Base-by-base conservation (phyloP, 2,888 invertebrate genomes). In the Xylophagus ater region DNA sequence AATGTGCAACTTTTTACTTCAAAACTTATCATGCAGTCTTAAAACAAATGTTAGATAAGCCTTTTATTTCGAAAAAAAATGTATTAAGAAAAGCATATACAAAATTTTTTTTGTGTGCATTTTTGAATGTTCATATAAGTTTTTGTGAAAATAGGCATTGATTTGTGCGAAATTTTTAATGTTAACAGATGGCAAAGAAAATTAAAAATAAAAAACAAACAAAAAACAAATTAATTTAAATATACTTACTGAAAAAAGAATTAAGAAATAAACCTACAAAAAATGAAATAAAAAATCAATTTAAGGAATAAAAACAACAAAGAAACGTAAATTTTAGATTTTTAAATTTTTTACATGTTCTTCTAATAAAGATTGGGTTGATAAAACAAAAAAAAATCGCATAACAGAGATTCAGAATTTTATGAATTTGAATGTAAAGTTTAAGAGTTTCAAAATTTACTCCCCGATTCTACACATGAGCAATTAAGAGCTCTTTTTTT, bases 241-340 rank as follows among this genome's bases (percentile, higher is more conserved):
- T 46, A 43, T 44, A 49, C 49, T 55, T 54, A 51, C 52, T 53
- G 51, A 51, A 53, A 46, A 42, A 51, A 50, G 57, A 55, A 58
- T 60, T 61, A 62, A 59, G 60, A 59, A 62, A 62, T 61, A 63
- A 55, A 63, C 62, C 62, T 63, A 63, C 62, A 59, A 63, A 63
- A 56, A 62, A 62, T 53, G 55, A 58, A 61, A 46, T 47, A 42
- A 43, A 44, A 48, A 47, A 47, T 48, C 45, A 51, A 47, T 48
- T 46, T 47, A 45, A 43, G 46, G 46, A 42, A 47, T 40, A 47
- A 46, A 31, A 51, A 48, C 42, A 47, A 49, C 47, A 45, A 47
- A 42, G 32, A 37, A 47, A 46, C 29, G 40, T 34, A 37, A 37
- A 32, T 43, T 40, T 44, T 43, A 45, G 34, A 33, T n/a, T n/a